Conservation (phyloP, 2,888 invertebrate genomes). For the Xylophagus ater region DNA sequence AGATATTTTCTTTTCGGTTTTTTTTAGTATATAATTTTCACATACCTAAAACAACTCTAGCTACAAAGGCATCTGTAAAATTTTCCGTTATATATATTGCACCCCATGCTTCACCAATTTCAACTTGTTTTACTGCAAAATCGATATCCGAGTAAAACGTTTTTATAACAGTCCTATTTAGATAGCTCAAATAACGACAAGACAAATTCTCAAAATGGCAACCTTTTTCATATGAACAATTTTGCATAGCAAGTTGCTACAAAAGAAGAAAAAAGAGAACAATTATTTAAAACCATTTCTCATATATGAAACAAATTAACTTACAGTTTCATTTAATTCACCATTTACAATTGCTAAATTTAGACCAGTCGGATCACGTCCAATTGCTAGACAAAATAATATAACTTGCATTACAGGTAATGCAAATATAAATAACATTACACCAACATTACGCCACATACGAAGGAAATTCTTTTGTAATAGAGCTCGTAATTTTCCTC, state of each 20-base stretch:
- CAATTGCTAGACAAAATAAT: constrained; percentile 85
- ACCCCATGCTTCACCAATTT: constrained; percentile 75
- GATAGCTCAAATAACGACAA: constrained; percentile 65
- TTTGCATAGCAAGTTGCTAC: background rate
- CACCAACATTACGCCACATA: constrained; percentile 87
- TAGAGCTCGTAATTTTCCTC: constrained; percentile 72
- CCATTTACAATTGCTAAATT: constrained; percentile 67
- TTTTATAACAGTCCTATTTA: constrained; percentile 64
- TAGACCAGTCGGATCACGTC: constrained; percentile 73
- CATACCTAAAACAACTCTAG: constrained; percentile 62
- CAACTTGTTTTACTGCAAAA: constrained; percentile 60
- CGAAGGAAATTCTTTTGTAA: constrained; percentile 80
- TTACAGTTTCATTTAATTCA: constrained; percentile 45
- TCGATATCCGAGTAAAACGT: constrained; percentile 54
- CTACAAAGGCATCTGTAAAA: constrained; percentile 76
- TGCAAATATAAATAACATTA: constrained; percentile 88
- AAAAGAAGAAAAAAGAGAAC: too few relatives aligned
- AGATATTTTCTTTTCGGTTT: background rate
- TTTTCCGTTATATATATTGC: constrained; percentile 80
- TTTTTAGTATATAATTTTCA: background rate
- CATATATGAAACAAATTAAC: constrained; percentile 4
- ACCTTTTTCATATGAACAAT: constrained; percentile 27
- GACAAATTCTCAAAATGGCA: constrained; percentile 64
- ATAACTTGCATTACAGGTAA: constrained; percentile 91
- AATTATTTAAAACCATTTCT: too few relatives aligned